phyloP scores from a whole-genome alignment of 2,888 invertebrate genomes.

The Orchesellides sinensis region DNA sequence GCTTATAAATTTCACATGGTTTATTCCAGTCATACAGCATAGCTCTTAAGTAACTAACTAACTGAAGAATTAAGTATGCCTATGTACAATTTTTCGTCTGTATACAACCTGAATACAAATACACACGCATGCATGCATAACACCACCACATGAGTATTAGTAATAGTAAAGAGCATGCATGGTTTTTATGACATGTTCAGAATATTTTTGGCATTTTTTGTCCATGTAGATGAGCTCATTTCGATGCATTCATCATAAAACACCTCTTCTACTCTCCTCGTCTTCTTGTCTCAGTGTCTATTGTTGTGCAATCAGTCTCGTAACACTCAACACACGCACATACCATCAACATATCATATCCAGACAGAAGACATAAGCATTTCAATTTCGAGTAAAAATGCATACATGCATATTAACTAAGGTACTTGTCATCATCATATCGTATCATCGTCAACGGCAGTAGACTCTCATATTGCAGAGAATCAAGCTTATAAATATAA shows the following conservation, averaged over 20 bases:
- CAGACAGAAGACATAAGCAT: no score
- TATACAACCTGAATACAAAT: neutral
- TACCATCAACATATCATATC: no score
- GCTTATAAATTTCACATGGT: no score
- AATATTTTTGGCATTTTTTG: constrained; percentile 47
- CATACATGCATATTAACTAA: no score
- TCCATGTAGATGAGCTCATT: constrained; percentile 35
- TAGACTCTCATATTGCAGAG: no score
- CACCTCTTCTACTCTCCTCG: neutral
- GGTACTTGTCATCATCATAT: no score
- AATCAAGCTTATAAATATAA: no score
- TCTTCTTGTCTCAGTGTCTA: neutral
- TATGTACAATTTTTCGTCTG: neutral
- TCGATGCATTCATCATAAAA: constrained; percentile 15
- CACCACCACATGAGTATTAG: neutral
- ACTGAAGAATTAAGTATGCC: no score
- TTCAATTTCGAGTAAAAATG: no score
- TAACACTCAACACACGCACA: neutral
- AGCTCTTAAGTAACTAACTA: no score
- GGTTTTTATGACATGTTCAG: constrained; percentile 28
- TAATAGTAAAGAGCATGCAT: neutral
- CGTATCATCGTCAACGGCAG: no score
- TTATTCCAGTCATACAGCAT: no score
- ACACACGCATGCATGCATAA: neutral
- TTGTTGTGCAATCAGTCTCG: neutral